Base-by-base conservation (phyloP, 2,888 invertebrate genomes). In the Folsomia candida region DNA sequence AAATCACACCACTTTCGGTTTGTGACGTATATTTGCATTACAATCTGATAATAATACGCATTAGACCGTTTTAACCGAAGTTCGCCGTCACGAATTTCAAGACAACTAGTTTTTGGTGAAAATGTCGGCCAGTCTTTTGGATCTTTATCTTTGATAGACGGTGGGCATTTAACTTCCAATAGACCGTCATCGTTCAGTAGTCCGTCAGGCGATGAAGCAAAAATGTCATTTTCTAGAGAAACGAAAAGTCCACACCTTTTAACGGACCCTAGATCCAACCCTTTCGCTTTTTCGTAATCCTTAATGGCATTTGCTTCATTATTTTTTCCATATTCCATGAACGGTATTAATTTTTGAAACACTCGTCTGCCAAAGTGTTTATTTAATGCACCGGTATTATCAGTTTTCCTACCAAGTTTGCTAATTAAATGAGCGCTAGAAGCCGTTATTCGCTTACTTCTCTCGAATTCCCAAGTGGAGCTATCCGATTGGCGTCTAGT, bases 151-250 rank as follows among this genome's bases (percentile, higher is more conserved):
- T 51, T 26, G 2, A 3, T 4, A n/a, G 27, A 22, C 1, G 1
- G 14, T 18, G 71, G 59, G 20, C 71, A 71, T 63, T 71, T 71
- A 0, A 71, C 47, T 68, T 71, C 71, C 0, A 66, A 1, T 6
- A 72, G 51, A 2, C 67, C 72, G n/a, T 70, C 65, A 11, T 47
- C 20, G 1, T 51, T 68, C 18, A 72, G 22, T 9, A 74, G 6
- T 11, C 70, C 75, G 28, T 75, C 75, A 2, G 73, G 73, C 9
- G 75, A 73, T 1, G 75, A 72, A 28, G 68, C 72, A 0, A 75
- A 57, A n/a, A 70, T 26, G 11, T 68, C 67, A 64, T 75, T 68
- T 27, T 66, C 67, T 3, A 68, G 1, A 11, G 67, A 68, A 9
- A 75, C 37, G 27, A 71, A 68, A 0, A 75, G 51, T 25, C 72